Percentiles rank a stretch among this genome's conserved stretches.
These are phyloP conservation scores for Nesogale talazaci DNA, from an alignment of 2,113 vertebrate genomes.

Conservation along the genomic window DNA sequence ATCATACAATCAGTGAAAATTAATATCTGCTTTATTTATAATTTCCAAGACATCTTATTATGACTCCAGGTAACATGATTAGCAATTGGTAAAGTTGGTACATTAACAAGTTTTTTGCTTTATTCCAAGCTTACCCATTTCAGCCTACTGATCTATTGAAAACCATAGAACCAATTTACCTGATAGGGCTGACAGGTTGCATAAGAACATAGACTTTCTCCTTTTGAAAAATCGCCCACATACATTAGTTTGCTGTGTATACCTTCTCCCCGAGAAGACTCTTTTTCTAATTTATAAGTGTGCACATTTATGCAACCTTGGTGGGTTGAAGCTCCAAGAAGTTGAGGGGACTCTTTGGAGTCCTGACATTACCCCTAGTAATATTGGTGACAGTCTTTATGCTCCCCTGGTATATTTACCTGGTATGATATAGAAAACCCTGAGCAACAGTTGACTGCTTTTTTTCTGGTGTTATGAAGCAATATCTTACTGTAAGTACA, in stretches of 20 bases:
- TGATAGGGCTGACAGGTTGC: neutral
- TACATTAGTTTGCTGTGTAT: neutral
- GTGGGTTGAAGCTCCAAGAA: neutral
- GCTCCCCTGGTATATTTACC: neutral
- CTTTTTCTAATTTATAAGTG: neutral
- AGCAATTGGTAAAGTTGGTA: neutral
- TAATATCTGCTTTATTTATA: neutral
- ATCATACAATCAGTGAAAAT: neutral
- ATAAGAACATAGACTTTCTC: neutral
- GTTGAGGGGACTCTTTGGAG: neutral
- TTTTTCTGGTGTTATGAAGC: neutral
- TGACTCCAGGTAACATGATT: neutral
- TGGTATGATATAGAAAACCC: neutral
- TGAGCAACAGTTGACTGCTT: neutral
- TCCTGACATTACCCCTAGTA: neutral
- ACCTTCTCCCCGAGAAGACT: neutral
- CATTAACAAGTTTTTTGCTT: neutral
- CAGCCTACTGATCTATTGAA: neutral
- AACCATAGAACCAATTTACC: neutral
- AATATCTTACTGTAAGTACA: neutral
- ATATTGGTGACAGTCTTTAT: neutral
- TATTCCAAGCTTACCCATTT: neutral
- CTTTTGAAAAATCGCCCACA: neutral
- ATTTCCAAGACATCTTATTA: conserved; percentile 12
- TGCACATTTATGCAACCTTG: neutral